Percentiles rank a stretch among this genome's conserved stretches.
These are phyloP conservation scores for Harpagoxenus sublaevis DNA, from an alignment of 2,888 invertebrate genomes.

Conservation along the genomic window DNA sequence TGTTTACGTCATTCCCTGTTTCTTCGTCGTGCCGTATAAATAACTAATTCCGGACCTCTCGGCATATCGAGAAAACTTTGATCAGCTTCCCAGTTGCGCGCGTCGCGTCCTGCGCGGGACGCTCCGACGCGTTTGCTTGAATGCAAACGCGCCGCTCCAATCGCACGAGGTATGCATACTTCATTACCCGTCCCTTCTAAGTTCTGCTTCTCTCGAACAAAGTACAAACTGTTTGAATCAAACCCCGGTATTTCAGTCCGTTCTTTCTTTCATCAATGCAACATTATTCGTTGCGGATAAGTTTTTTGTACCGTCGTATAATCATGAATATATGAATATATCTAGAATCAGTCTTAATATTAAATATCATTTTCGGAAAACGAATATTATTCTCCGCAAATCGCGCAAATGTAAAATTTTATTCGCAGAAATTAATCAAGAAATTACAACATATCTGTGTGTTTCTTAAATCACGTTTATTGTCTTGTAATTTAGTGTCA, in stretches of 20 bases:
- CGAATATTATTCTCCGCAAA: neutral
- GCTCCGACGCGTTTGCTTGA: slow-evolving; percentile 31
- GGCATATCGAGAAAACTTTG: slow-evolving; percentile 83
- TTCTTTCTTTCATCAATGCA: slow-evolving; percentile 18
- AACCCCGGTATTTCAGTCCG: slow-evolving; percentile 40
- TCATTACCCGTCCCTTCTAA: slow-evolving; percentile 69
- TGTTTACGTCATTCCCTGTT: slow-evolving; percentile 52
- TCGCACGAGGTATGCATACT: slow-evolving; percentile 76
- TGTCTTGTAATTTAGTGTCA: slow-evolving; percentile 4
- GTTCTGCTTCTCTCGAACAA: slow-evolving; percentile 55
- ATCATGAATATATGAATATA: neutral
- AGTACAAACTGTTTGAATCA: slow-evolving; percentile 52
- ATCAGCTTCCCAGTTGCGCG: slow-evolving; percentile 77
- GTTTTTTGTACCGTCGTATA: neutral
- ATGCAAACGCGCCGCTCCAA: slow-evolving; percentile 58
- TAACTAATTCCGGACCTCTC: slow-evolving; percentile 82
- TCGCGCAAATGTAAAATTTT: neutral
- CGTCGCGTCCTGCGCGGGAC: slow-evolving; percentile 48
- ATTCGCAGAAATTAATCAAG: neutral
- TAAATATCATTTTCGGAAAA: neutral
- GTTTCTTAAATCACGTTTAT: neutral
- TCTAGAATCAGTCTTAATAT: neutral
- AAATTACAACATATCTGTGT: neutral
- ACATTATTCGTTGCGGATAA: slow-evolving; percentile 20
- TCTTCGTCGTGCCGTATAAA: slow-evolving; percentile 76